Evolutionary conservation across 2,888 invertebrate genomes (phyloP), one percentile per base, ranked within the genome.

Genomic region (Morinoia aosen): DNA sequence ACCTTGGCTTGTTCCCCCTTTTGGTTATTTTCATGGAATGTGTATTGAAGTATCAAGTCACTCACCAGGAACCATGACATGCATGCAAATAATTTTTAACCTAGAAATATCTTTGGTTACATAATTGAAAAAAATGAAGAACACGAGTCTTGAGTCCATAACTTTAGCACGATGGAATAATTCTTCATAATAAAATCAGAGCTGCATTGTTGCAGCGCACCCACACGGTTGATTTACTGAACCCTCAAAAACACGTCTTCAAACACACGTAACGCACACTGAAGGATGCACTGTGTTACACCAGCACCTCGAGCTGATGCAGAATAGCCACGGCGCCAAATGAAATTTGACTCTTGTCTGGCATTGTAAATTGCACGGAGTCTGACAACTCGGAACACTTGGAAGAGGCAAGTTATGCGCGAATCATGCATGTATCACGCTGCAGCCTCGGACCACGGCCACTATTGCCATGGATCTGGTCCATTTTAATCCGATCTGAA

Each of bases 401-500:
- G 57, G n/a, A 93, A 93, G 93, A 56, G 93, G 57, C 56, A 93
- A 93, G 93, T 93, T 93, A 93, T 93, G 93, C 93, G 93, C 25
- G 93, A 93, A 93, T 93, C 93, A 93, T 93, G 93, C 93, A 93
- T 93, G 93, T 93, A 93, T 93, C 93, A 57, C 93, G 57, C 93
- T 57, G 93, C 93, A 57, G 93, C 48, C 93, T 93, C 57, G 93
- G 93, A 93, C 93, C 93, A 56, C 57, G 93, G 93, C 16, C 48
- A 12, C 93, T 93, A 93, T 93, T 93, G 57, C 93, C 57, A 57
- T n/a, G 93, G 93, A 57, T 93, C 93, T 93, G 93, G 93, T 93
- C 93, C 57, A 93, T 93, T 93, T 93, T 93, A 93, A 93, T 93
- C 93, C 93, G 58, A 93, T 93, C 93, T 93, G 93, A 93, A 93